Base-by-base conservation (phyloP, 1,140 invertebrate species). In the Helicorthomorpha holstii region DNA sequence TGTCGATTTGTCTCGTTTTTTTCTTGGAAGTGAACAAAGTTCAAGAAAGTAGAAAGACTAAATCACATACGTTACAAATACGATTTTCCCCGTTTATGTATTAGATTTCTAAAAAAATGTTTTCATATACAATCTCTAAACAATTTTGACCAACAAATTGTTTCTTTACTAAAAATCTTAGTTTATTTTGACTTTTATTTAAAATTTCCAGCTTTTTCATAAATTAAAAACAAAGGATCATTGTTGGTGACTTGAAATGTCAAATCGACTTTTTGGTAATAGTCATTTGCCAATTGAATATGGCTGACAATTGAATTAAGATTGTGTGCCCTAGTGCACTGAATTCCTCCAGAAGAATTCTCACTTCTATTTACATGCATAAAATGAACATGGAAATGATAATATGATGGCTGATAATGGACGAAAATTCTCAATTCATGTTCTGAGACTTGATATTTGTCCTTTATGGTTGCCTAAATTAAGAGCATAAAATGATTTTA, bases 341-440 rank as follows among this genome's bases (percentile, higher is more conserved):
- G 76, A 54, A 81, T 82, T 34, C 78, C 79, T 49, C 85, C 83
- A 34, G 16, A 34, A 16, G 29, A 7, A 34, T 16, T 34, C 7
- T 83, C 78, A 58, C 90, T 82, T 69, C 81, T 81, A 50, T 79
- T 75, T 0, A 95, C 62, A 54, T 81, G 78, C n/a, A 82, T 86
- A 60, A 95, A 91, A 68, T 98, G 93, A 2, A 97, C 76, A 63
- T 98, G 94, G 7, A 98, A 70, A 69, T 97, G 91, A 70, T 95
- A 96, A 69, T 91, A 97, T 0, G 90, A 90, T 3, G 94, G 94
- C 63, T 92, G 91, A 69, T 98, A 98, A 65, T 98, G 94, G 2
- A 97, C 67, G 67, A 89, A 97, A 4, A 68, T 58, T 46, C 90
- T 75, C 21, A 96, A 63, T 63, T 89, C 80, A 46, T 74, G 75